phyloP scores from a whole-genome alignment of 2,797 vertebrate genomes.

The Microctenopoma steveboyesi region DNA sequence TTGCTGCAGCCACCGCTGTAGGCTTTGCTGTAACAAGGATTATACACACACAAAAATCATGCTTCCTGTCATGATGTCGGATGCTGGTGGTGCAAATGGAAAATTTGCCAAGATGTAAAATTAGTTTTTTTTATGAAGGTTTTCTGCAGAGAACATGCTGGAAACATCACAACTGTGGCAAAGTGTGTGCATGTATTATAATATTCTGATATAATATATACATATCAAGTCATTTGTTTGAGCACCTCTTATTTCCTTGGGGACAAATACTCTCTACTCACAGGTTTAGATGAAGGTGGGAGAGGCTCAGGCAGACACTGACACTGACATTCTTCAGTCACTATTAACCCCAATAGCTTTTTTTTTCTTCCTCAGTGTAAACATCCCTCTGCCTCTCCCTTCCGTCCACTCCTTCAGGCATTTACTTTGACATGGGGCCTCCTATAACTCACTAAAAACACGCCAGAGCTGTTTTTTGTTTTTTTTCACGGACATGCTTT shows the following conservation, averaged over 20 bases:
- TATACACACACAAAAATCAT: slow-evolving; percentile 57
- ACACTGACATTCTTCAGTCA: slow-evolving; percentile 29
- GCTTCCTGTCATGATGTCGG: slow-evolving; percentile 40
- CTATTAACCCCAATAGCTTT: slow-evolving; percentile 32
- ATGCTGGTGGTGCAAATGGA: slow-evolving; percentile 33
- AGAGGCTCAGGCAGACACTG: slow-evolving; percentile 35
- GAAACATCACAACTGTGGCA: slow-evolving; percentile 1
- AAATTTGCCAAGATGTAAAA: slow-evolving; percentile 51
- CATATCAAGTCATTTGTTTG: slow-evolving; percentile 57
- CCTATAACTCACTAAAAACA: slow-evolving; percentile 28
- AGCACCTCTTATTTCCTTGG: slow-evolving; percentile 38
- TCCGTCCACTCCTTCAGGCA: slow-evolving; percentile 39
- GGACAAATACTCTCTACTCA: slow-evolving; percentile 50
- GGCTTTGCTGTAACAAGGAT: slow-evolving; percentile 53
- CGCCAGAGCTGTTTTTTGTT: slow-evolving; percentile 20
- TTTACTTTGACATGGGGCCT: slow-evolving; percentile 27
- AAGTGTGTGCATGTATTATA: too few species aligned
- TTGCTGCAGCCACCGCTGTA: slow-evolving; percentile 20
- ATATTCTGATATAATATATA: background rate
- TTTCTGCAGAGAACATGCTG: background rate
- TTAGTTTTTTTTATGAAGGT: slow-evolving; percentile 16
- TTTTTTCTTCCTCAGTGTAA: slow-evolving; percentile 56
- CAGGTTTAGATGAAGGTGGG: slow-evolving; percentile 20
- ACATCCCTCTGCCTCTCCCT: slow-evolving; percentile 49
- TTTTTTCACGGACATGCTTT: slow-evolving; percentile 31